Evolutionary conservation across 2,113 vertebrate species (phyloP).

Genomic region (Brienomyrus longianalis): DNA sequence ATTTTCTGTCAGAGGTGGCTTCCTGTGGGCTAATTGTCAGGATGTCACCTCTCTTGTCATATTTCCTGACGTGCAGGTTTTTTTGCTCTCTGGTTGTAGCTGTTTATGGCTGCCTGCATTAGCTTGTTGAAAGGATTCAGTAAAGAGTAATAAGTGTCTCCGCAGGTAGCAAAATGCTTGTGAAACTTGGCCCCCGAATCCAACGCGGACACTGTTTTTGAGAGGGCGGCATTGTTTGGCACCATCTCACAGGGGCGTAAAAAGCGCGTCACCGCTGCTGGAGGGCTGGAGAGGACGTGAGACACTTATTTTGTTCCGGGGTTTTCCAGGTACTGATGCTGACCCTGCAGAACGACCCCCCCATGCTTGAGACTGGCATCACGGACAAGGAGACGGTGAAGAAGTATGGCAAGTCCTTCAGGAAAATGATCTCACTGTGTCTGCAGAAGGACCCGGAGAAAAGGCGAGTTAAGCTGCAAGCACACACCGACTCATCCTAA

Average conservation of each 20-base stretch:
- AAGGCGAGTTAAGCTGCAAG: slow-evolving; percentile 59
- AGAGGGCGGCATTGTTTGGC: neutral
- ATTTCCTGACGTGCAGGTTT: neutral
- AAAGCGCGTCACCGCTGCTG: neutral
- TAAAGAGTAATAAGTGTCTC: neutral
- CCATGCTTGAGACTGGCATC: slow-evolving; percentile 90
- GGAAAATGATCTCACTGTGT: slow-evolving; percentile 95
- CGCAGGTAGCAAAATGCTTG: neutral
- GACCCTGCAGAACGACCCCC: slow-evolving; percentile 94
- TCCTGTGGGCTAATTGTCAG: neutral
- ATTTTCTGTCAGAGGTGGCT: neutral
- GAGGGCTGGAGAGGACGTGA: neutral
- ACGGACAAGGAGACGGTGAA: slow-evolving; percentile 96
- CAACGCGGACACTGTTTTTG: neutral
- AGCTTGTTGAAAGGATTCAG: neutral
- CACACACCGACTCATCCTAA: neutral
- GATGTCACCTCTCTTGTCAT: neutral
- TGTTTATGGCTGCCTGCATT: neutral
- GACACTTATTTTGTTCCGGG: neutral
- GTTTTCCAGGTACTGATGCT: slow-evolving; percentile 87
- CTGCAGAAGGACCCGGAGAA: slow-evolving; percentile 96
- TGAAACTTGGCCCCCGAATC: neutral
- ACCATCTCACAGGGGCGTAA: too few relatives aligned
- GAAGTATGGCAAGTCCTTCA: slow-evolving; percentile 96
- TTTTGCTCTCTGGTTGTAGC: neutral